These are phyloP conservation scores for Borostomias antarcticus DNA, from an alignment of 2,797 vertebrate genomes.

Conservation along the genomic window DNA sequence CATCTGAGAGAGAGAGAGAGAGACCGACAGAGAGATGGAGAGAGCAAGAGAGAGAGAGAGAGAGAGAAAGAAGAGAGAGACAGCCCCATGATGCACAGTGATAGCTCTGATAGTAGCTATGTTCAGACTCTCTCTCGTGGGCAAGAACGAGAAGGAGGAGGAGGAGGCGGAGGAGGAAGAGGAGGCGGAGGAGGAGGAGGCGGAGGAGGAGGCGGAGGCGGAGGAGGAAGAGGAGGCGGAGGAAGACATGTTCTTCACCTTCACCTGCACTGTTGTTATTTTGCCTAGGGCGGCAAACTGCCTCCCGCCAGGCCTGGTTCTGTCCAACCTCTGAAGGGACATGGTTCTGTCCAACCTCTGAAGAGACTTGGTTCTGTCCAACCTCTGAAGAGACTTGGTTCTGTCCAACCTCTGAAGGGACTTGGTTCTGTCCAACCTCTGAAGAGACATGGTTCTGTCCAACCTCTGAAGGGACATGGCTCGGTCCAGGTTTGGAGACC, in stretches of 20 bases:
- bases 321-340: constrained; percentile 25
- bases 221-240: too few relatives aligned
- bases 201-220: too few relatives aligned
- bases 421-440: constrained; percentile 7
- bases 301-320: constrained; percentile 12
- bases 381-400: constrained; percentile 16
- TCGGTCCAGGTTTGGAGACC: constrained; percentile 14
- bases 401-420: too few relatives aligned
- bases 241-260: too few relatives aligned
- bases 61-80: background rate
- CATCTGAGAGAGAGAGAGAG: constrained; percentile 81
- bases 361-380: constrained; percentile 19
- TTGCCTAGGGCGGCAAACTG: too few relatives aligned
- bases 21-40: background rate
- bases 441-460: too few relatives aligned
- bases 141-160: constrained; percentile 22
- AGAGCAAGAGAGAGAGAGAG: background rate
- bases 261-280: too few relatives aligned
- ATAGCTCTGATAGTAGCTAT: constrained; percentile 1
- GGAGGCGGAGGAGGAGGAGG: too few relatives aligned
- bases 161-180: too few relatives aligned
- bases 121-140: constrained; percentile 17
- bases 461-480: constrained; percentile 16
- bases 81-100: background rate
- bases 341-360: too few relatives aligned